Conservation (phyloP, 2,113 vertebrate species). For the Peromyscus polionotus region DNA sequence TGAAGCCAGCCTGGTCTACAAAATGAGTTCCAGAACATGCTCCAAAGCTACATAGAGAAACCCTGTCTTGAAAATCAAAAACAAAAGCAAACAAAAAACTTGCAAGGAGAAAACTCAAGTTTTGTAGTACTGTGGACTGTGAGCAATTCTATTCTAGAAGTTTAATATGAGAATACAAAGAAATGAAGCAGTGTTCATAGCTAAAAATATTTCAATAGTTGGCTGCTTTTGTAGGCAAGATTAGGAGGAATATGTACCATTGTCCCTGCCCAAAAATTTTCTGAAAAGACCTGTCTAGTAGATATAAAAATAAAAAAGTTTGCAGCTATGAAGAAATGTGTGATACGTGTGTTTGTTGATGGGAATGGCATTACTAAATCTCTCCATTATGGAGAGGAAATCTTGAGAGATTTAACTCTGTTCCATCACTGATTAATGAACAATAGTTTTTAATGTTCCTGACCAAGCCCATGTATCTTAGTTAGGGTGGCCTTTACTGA, state of each 20-base stretch:
- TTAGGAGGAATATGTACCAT: background rate
- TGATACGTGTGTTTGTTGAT: background rate
- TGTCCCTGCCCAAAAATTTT: background rate
- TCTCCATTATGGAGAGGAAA: background rate
- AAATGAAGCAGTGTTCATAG: conserved; percentile 43
- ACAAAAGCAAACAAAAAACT: too few relatives aligned
- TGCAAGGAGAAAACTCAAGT: background rate
- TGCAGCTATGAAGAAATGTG: background rate
- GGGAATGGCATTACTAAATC: background rate
- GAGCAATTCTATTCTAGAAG: conserved; percentile 60
- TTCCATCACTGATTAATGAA: background rate
- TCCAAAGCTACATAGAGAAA: too few relatives aligned
- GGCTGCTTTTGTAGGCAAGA: conserved; percentile 30
- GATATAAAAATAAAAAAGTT: conserved; percentile 33
- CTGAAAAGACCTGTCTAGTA: conserved; percentile 16
- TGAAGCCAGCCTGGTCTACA: too few relatives aligned
- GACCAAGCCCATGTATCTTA: background rate
- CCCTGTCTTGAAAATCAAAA: too few relatives aligned
- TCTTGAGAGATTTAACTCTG: background rate
- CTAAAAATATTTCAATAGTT: conserved; percentile 41
- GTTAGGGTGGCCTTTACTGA: background rate
- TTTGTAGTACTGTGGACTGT: conserved; percentile 54
- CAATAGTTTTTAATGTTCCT: background rate
- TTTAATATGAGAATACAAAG: conserved; percentile 57
- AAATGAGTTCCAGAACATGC: too few relatives aligned